phyloP scores from a whole-genome alignment of 2,888 invertebrate genomes.

The Trissolcus japonicus region DNA sequence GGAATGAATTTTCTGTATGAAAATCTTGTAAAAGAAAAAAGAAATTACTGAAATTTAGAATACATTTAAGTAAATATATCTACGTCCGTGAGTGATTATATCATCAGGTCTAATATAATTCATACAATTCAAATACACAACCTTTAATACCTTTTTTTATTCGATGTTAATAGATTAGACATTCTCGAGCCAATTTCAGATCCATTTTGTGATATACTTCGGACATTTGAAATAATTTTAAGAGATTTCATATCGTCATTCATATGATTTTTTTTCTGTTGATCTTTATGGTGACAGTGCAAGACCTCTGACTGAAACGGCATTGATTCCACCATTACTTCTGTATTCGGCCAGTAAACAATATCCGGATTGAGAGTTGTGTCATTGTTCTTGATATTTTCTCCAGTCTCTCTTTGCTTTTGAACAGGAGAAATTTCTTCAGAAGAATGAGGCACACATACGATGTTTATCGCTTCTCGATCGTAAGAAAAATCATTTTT shows the following conservation, averaged over 20 bases:
- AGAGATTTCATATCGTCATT: slow-evolving; percentile 49
- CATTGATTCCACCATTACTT: slow-evolving; percentile 85
- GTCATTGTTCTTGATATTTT: slow-evolving; percentile 75
- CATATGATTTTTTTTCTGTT: slow-evolving; percentile 72
- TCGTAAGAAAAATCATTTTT: slow-evolving; percentile 80
- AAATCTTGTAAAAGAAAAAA: no score
- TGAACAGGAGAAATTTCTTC: slow-evolving; percentile 50
- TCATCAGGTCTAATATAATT: no score
- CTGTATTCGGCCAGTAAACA: slow-evolving; percentile 84
- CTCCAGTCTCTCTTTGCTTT: slow-evolving; percentile 73
- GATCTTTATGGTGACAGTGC: slow-evolving; percentile 86
- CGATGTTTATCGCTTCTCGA: slow-evolving; percentile 76
- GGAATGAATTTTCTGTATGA: no score
- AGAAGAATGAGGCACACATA: slow-evolving; percentile 51
- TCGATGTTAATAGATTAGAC: slow-evolving; percentile 64
- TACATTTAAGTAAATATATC: no score
- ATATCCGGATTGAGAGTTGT: slow-evolving; percentile 77
- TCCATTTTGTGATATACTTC: slow-evolving; percentile 70
- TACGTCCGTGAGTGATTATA: no score
- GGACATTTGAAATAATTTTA: slow-evolving; percentile 59
- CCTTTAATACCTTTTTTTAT: slow-evolving; percentile 76
- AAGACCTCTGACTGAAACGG: slow-evolving; percentile 84
- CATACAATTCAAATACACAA: not conserved
- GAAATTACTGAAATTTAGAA: no score
- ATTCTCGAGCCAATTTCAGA: slow-evolving; percentile 37